Evolutionary conservation across 1,140 invertebrate species (phyloP).

Genomic region (Dicyema japonicum): DNA sequence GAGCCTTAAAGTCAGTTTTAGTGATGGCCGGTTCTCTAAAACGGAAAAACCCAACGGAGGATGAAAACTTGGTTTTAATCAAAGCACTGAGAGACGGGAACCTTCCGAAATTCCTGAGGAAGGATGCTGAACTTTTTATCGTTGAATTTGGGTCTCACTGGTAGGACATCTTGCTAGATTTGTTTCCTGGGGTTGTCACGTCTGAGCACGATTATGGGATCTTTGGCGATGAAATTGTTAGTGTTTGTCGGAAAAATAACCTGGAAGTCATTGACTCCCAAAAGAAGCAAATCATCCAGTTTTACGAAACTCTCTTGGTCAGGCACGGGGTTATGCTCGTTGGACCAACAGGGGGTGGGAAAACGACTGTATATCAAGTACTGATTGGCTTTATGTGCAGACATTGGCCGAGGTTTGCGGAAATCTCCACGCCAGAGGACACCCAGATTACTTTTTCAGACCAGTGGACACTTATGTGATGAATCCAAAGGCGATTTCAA

Average conservation of each 20-base stretch:
- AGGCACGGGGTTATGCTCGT: constrained; percentile 22
- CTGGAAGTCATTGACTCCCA: constrained; percentile 11
- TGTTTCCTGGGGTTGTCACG: constrained; percentile 19
- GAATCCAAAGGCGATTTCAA: constrained; percentile 20
- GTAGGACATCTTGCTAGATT: constrained; percentile 19
- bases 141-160: constrained; percentile 6
- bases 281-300: constrained; percentile 20
- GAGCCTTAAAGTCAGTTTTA: constrained; percentile 27
- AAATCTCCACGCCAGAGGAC: constrained; percentile 5
- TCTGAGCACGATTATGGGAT: constrained; percentile 19
- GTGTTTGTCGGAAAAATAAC: constrained; percentile 7
- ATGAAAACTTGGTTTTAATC: constrained; percentile 19
- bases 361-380: constrained; percentile 21
- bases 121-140: constrained; percentile 19
- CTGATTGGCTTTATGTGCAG: constrained; percentile 4
- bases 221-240: constrained; percentile 13
- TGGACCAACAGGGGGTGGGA: constrained; percentile 20
- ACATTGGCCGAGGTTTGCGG: constrained; percentile 11
- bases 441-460: constrained; percentile 17
- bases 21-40: constrained; percentile 22
- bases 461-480: constrained; percentile 15
- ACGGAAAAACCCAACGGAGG: constrained; percentile 19
- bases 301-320: constrained; percentile 21
- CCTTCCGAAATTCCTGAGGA: constrained; percentile 19
- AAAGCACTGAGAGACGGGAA: constrained; percentile 18